Evolutionary conservation across 2,888 invertebrate genomes (phyloP).

Genomic region (Scrobipalpa atriplicella): DNA sequence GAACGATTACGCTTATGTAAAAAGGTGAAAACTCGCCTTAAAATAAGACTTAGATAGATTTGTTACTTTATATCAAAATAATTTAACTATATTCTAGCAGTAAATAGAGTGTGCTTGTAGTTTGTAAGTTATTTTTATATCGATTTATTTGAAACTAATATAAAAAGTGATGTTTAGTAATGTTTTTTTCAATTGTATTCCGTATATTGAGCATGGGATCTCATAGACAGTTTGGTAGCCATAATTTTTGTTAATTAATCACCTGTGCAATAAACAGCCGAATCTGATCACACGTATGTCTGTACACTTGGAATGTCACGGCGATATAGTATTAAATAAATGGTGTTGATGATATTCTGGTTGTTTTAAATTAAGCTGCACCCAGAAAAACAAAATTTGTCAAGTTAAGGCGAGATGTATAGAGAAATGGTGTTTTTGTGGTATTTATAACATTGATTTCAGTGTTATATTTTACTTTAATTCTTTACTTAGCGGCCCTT

Average conservation of each 20-base stretch:
- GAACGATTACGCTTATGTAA: conserved; percentile 78
- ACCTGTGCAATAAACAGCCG: conserved; percentile 67
- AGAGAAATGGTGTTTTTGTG: no score
- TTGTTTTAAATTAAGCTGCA: conserved; percentile 6
- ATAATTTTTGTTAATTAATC: conserved; percentile 46
- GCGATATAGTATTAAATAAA: conserved; percentile 73
- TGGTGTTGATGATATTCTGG: conserved; percentile 62
- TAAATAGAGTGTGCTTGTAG: conserved; percentile 51
- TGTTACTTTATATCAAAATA: conserved; percentile 69
- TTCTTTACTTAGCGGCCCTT: no score
- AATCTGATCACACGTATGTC: conserved; percentile 59
- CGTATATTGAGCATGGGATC: conserved; percentile 66
- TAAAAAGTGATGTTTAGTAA: conserved; percentile 58
- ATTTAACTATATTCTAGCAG: conserved; percentile 54
- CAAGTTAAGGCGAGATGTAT: no score
- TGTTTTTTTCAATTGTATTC: conserved; percentile 61
- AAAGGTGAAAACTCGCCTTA: conserved; percentile 67
- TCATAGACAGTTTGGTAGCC: conserved; percentile 50
- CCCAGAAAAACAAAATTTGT: not conserved
- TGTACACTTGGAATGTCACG: conserved; percentile 59
- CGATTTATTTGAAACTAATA: conserved; percentile 73
- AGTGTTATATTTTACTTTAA: no score
- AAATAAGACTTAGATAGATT: conserved; percentile 74
- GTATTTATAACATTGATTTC: no score
- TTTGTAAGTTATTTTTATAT: conserved; percentile 76